Conservation (phyloP, 92 coral and sea anemone genomes). For the Hydrozoanthus gracilis region DNA sequence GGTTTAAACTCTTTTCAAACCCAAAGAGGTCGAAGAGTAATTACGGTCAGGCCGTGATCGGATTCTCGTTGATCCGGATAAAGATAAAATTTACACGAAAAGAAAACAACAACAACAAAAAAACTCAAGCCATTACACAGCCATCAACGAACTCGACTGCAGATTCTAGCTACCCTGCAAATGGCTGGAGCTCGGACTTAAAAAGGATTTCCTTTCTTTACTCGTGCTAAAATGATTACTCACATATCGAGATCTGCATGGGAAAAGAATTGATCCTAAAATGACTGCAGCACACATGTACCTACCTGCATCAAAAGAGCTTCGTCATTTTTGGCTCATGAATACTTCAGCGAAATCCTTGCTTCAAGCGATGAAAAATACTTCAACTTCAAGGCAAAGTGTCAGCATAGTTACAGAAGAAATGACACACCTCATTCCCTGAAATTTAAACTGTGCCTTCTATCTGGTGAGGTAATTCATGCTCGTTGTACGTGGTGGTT, state of each 20-base stretch:
- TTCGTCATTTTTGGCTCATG: constrained; percentile 63
- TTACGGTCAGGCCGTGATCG: not conserved
- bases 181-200: constrained; percentile 48
- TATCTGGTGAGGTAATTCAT: constrained; percentile 55
- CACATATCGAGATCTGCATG: constrained; percentile 56
- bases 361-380: constrained; percentile 45
- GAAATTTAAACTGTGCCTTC: constrained; percentile 48
- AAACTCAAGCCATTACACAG: no score
- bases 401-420: constrained; percentile 63
- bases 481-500: constrained; percentile 63
- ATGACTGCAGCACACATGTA: constrained; percentile 10
- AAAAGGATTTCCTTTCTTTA: constrained; percentile 45
- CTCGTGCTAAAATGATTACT: constrained; percentile 51
- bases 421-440: constrained; percentile 64
- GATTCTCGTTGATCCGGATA: not conserved
- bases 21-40: not conserved
- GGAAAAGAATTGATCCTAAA: constrained; percentile 44
- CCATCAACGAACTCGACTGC: not conserved
- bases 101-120: not conserved
- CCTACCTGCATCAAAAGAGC: constrained; percentile 66
- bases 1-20: no score
- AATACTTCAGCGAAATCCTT: constrained; percentile 58
- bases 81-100: not conserved
- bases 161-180: constrained; percentile 32
- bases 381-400: constrained; percentile 55